A percentile compares a stretch with the other conserved stretches of the same genome.
phyloP scores from a whole-genome alignment of 92 coral and sea anemone species.

The Ricordea florida region DNA sequence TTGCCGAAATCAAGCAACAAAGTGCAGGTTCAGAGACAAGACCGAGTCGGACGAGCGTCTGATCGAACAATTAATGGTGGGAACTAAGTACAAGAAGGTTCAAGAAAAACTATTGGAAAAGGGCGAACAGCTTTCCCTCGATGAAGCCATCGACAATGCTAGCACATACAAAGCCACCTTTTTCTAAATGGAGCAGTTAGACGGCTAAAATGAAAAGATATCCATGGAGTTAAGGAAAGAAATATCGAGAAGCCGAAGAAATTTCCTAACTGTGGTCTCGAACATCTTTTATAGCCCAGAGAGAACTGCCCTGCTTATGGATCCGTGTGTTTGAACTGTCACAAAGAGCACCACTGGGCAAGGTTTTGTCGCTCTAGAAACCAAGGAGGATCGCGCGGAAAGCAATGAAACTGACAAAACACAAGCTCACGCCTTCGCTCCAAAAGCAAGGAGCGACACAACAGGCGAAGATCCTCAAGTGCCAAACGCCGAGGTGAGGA shows the following conservation, averaged over 20 bases:
- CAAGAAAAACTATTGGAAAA: slow-evolving; percentile 57
- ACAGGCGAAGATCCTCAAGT: slow-evolving; percentile 1
- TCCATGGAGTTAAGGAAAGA: background rate
- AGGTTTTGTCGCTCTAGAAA: slow-evolving; percentile 24
- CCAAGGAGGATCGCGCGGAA: slow-evolving; percentile 3
- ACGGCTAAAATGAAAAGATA: background rate
- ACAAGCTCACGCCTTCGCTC: slow-evolving; percentile 11
- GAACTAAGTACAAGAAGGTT: slow-evolving; percentile 53
- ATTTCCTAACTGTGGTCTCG: slow-evolving; percentile 50
- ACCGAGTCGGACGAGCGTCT: slow-evolving; percentile 55
- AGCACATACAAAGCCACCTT: slow-evolving; percentile 65
- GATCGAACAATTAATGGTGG: slow-evolving; percentile 59
- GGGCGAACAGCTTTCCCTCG: slow-evolving; percentile 48
- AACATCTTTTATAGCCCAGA: slow-evolving; percentile 23
- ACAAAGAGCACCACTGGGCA: slow-evolving; percentile 52
- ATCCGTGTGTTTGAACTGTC: slow-evolving; percentile 51
- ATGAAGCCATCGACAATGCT: slow-evolving; percentile 52
- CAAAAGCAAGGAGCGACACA: slow-evolving; percentile 6
- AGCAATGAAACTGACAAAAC: slow-evolving; percentile 6
- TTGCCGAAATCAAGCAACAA: slow-evolving; percentile 65
- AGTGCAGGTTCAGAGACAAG: slow-evolving; percentile 58
- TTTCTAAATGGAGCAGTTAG: slow-evolving; percentile 35
- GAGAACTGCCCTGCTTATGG: slow-evolving; percentile 58
- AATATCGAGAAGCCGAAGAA: slow-evolving; percentile 20
- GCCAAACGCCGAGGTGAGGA: background rate